Evolutionary conservation across 2,797 vertebrate species (phyloP), one percentile per base, ranked within the genome.

Genomic region (Lepus townsendii): DNA sequence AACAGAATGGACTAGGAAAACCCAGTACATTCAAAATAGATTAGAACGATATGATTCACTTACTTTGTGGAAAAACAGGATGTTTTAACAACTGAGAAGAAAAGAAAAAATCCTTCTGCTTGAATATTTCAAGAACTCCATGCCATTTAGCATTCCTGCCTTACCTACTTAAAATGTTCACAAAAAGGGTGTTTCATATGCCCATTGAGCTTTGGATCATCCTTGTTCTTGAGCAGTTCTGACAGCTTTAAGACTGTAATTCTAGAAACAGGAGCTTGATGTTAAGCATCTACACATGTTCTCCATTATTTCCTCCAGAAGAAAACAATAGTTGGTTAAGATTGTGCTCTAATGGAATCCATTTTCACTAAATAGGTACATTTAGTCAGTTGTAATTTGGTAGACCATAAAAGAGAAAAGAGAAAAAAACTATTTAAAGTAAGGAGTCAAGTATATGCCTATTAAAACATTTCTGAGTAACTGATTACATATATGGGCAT

Each of bases 261-360:
- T 98, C 97, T 98, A 98, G 98, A 97, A 98, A 98, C 97, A 98
- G 98, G 97, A 98, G 98, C 97, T 90, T 98, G 97, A 97, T 97
- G 91, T 93, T 98, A 98, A 98, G 96, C 91, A 97, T 97, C 95
- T 91, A 96, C 98, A 98, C 96, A 96, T 98, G 98, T 97, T 98
- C 97, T 78, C 94, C 93, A 97, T 98, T 98, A 98, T 98, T 97
- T 96, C 86, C 95, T 98, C 98, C 95, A 97, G 97, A 98, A 98
- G 97, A 98, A 98, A 98, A 98, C 98, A 98, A 98, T 97, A 97
- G 97, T 92, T 96, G 97, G 97, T 96, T 98, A 98, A 97, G 96
- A 96, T 98, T 98, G 97, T 97, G 95, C 92, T 97, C 96, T 98
- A 98, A 98, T 97, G 98, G 98, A 98, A 98, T 96, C 96, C 96